Conservation (phyloP, 2,113 vertebrate genomes). For the Leptodactylus fuscus region DNA sequence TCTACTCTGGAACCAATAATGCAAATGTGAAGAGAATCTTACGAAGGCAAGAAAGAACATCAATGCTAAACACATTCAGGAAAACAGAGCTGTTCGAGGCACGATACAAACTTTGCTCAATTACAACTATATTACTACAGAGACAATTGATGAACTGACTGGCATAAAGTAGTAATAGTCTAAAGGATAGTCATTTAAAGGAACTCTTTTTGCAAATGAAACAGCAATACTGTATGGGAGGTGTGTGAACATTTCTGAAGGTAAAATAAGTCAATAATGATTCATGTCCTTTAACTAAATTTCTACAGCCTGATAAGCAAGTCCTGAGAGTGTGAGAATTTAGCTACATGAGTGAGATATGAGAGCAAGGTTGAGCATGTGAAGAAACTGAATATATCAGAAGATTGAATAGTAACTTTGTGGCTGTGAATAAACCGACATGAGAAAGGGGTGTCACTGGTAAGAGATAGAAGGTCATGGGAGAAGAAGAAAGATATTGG, state of each 20-base stretch:
- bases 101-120: not conserved
- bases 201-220: too few species aligned
- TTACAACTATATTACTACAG: not conserved
- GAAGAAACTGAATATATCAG: slow-evolving; percentile 31
- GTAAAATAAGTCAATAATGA: slow-evolving; percentile 22
- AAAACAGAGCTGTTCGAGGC: not conserved
- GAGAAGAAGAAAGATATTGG: slow-evolving; percentile 40
- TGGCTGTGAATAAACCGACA: slow-evolving; percentile 27
- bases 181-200: not conserved
- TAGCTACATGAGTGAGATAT: slow-evolving; percentile 46
- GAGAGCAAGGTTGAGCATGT: slow-evolving; percentile 27
- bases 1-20: too few species aligned
- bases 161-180: not conserved
- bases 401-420: slow-evolving; percentile 35
- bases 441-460: slow-evolving; percentile 31
- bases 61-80: too few species aligned
- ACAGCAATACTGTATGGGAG: too few species aligned
- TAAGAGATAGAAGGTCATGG: slow-evolving; percentile 50
- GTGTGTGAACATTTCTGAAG: slow-evolving; percentile 3
- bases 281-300: slow-evolving; percentile 69
- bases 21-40: too few species aligned
- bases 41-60: too few species aligned
- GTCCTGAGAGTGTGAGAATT: slow-evolving; percentile 33
- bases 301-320: slow-evolving; percentile 40
- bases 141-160: not conserved